A percentile compares a stretch with the other conserved stretches of the same genome.
These are phyloP conservation scores for Nyctereutes procyonoides DNA, from an alignment of 2,113 vertebrate genomes.

Conservation along the genomic window DNA sequence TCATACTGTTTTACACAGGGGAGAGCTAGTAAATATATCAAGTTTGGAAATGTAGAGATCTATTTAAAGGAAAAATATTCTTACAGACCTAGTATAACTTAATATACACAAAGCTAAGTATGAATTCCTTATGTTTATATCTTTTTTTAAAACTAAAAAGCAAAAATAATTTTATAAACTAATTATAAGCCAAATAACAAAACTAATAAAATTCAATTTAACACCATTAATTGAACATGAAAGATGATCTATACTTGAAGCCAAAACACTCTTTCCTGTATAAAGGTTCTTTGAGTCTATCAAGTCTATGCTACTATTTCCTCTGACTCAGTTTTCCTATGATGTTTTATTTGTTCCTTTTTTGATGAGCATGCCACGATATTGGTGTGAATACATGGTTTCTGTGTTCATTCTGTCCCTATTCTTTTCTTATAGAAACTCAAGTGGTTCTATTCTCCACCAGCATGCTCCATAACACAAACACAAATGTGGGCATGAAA, in stretches of 20 bases:
- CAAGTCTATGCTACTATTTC: not conserved
- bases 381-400: not conserved
- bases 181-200: conserved; percentile 40
- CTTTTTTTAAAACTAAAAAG: conserved; percentile 1
- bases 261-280: not conserved
- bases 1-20: not conserved
- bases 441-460: not conserved
- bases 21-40: not conserved
- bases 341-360: not conserved
- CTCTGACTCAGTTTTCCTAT: not conserved
- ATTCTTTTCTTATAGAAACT: not conserved
- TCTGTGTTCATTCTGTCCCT: not conserved
- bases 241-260: conserved; percentile 30
- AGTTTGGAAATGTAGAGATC: conserved; percentile 5
- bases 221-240: not conserved
- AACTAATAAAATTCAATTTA: conserved; percentile 30
- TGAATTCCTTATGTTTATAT: conserved; percentile 16
- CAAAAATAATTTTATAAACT: conserved; percentile 23
- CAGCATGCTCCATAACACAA: not conserved
- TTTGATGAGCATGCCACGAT: not conserved
- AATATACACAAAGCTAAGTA: not conserved
- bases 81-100: not conserved
- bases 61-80: conserved; percentile 48
- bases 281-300: not conserved
- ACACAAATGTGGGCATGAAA: not conserved